These are phyloP conservation scores for Prorops nasuta DNA, from an alignment of 1,140 invertebrate species.

Conservation along the genomic window DNA sequence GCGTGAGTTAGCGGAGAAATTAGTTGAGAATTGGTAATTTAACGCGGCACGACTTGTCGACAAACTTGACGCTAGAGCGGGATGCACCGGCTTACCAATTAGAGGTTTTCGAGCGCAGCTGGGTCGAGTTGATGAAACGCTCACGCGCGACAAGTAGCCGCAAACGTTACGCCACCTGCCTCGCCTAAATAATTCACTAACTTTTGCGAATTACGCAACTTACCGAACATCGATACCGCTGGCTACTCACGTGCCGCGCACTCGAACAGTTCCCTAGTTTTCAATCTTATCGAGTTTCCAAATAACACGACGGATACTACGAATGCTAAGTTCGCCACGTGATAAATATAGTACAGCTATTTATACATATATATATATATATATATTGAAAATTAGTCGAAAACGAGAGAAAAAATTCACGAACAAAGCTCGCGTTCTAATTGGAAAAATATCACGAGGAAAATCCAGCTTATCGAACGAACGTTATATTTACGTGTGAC, in stretches of 20 bases:
- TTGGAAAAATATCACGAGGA: too few species aligned
- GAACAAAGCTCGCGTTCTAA: too few species aligned
- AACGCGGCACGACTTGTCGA: too few species aligned
- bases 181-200: conserved; percentile 6
- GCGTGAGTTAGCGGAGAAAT: too few species aligned
- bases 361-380: neutral
- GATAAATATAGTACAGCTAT: neutral
- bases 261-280: neutral
- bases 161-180: conserved; percentile 2
- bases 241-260: too few species aligned
- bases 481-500: too few species aligned
- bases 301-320: too few species aligned
- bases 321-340: too few species aligned
- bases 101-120: conserved; percentile 3
- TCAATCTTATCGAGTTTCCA: neutral
- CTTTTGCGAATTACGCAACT: neutral
- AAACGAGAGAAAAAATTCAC: neutral
- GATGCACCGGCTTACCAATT: conserved; percentile 9
- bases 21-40: too few species aligned
- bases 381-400: neutral
- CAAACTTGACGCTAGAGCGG: neutral
- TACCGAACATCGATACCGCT: too few species aligned
- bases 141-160: conserved; percentile 2
- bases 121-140: conserved; percentile 18
- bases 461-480: too few species aligned